Base-by-base conservation (phyloP, 64 coral and sea anemone genomes). In the Pachyseris speciosa region DNA sequence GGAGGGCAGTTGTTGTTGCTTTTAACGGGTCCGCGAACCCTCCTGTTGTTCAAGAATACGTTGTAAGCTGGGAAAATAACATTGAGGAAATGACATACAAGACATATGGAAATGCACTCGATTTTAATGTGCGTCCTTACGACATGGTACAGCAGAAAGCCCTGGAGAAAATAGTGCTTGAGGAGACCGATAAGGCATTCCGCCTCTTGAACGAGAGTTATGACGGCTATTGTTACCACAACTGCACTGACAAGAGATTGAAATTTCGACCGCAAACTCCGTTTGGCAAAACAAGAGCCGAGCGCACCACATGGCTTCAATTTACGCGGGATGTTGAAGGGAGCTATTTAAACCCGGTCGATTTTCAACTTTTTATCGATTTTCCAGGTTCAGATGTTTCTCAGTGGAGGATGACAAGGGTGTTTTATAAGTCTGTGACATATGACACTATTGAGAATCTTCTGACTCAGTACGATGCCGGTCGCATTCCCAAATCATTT, bases 91-190 rank as follows among this genome's bases (percentile, higher is more conserved):
- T 83, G 31, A 67, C 47, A 17, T 58, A 88, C 72, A 25, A 69
- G 9, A 78, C 79, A 20, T 58, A 73, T 47, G 67, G 71, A 20
- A 76, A 92, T 48, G 47, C 89, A 5, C 72, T 96, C 1, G 74
- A 31, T 2, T 96, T 96, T 34, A 90, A 96, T 64, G 72, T 86
- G 7, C 89, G 94, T 5, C 80, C 84, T 5, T 96, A 92, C 36
- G 59, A 61, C 51, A 25, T 49, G 38, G 80, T 57, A 30, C 90
- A 36, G n/a, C 44, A 92, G 24, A 72, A 63, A 12, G 78, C 43
- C 20, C 5, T 97, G 1, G 47, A 83, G 9, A 86, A 61, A 68
- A 83, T 39, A 27, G 64, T 92, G 31, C 29, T 69, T 25, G 50
- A 93, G 11, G 49, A 61, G 44, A 92, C 90, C 13, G 61, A 24